Percentiles rank a stretch among this genome's conserved stretches.
These are phyloP conservation scores for Crenichthys baileyi DNA, from an alignment of 2,797 vertebrate species.

Conservation along the genomic window DNA sequence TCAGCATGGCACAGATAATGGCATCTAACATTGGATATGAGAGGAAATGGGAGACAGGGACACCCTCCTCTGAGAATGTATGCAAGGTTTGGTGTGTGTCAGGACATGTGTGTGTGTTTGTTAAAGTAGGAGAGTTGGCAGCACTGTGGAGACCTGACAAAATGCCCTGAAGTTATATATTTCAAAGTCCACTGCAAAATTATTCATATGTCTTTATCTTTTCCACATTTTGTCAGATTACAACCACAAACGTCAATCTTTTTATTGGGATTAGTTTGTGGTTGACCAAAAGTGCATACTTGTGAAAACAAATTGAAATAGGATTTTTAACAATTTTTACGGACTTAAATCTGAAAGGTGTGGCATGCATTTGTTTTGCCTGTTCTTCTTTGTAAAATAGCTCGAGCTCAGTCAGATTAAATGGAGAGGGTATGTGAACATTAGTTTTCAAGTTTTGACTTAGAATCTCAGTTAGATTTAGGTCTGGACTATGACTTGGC, in stretches of 20 bases:
- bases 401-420: not conserved
- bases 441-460: too few species aligned
- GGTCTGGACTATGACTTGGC: not conserved
- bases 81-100: conserved; percentile 31
- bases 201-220: not conserved
- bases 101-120: conserved; percentile 24
- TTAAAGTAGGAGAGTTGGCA: conserved; percentile 10
- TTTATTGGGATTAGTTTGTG: not conserved
- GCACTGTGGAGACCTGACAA: not conserved
- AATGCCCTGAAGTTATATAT: conserved; percentile 9
- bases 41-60: conserved; percentile 56
- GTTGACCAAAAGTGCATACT: not conserved
- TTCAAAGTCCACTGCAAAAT: not conserved
- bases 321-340: too few species aligned
- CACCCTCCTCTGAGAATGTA: conserved; percentile 52
- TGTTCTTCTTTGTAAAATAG: not conserved
- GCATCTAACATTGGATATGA: conserved; percentile 54
- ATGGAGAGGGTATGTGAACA: too few species aligned
- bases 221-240: not conserved
- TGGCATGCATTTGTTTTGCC: not conserved
- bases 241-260: not conserved
- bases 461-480: too few species aligned
- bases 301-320: not conserved
- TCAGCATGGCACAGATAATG: conserved; percentile 72
- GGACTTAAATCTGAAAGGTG: not conserved